Evolutionary conservation across 2,113 vertebrate genomes (phyloP), one percentile per base, ranked within the genome.

Genomic region (Burhinus bistriatus): DNA sequence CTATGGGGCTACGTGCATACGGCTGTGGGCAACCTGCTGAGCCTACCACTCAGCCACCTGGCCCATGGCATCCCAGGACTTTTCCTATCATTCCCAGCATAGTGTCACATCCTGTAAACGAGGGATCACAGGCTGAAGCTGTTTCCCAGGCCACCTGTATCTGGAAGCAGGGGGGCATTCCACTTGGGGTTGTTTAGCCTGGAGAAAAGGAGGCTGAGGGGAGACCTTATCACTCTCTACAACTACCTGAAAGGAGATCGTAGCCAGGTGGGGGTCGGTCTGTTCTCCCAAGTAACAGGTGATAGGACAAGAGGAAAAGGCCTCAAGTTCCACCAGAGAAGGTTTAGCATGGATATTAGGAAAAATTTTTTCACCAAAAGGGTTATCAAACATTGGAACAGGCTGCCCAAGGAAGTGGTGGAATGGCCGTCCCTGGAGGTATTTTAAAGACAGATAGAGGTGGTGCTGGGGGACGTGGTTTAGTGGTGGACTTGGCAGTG

Each of bases 381-480:
- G 5, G 9, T 45, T 65, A 12, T 59, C 0, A 5, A 23, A 9
- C 20, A 15, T 0, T 78, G 65, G 40, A 70, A 49, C 55, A 49
- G 6, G 36, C 44, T 84, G 38, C 15, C 21, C 15, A 47, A 36
- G 34, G 36, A 44, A 65, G 12, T 59, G 15, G 38, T 5, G 1
- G 76, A 61, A 38, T 49, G 16, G 21, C 59, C 83, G 17, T 29
- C 30, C 62, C 44, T 25, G 51, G 54, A 72, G 27, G 19, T 40
- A 19, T 40, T 69, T 21, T 47, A 69, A 59, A 38, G 18, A 13
- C 0, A 0, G 11, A 6, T 61, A 38, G 54, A 9, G 12, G 23
- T 40, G 40, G 30, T 3, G 4, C 19, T 19, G 54, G 34, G 5
- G 38, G 27, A 36, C 40, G 2, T 66, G 40, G 29, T 81, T 69